A percentile compares a stretch with the other conserved stretches of the same genome.
Evolutionary conservation across 1,140 invertebrate genomes (phyloP).

Genomic region (Drosophila sulfurigaster): DNA sequence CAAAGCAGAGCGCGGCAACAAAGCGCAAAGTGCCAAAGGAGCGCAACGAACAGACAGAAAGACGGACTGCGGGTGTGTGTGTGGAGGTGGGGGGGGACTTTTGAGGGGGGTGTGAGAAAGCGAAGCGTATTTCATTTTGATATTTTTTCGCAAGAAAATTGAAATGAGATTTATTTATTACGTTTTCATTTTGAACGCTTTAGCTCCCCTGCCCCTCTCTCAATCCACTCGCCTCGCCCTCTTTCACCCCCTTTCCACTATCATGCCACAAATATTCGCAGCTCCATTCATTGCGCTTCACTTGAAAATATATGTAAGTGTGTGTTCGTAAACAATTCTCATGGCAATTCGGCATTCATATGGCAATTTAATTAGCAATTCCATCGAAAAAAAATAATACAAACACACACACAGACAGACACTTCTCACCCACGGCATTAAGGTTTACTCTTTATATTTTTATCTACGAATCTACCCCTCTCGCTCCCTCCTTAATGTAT

Average conservation of each 20-base stretch:
- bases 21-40: constrained; percentile 68
- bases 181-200: constrained; percentile 56
- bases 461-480: constrained; percentile 3
- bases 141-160: constrained; percentile 80
- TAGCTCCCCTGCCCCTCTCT: background rate
- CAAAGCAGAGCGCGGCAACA: constrained; percentile 64
- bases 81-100: background rate
- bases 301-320: constrained; percentile 53
- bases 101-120: constrained; percentile 61
- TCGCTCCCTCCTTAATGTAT: background rate
- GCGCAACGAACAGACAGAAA: constrained; percentile 20
- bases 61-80: background rate
- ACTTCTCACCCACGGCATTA: constrained; percentile 34
- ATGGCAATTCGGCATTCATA: constrained; percentile 61
- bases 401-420: background rate
- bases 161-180: constrained; percentile 83
- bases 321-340: constrained; percentile 58
- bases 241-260: constrained; percentile 2
- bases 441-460: constrained; percentile 13
- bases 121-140: constrained; percentile 81
- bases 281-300: constrained; percentile 58
- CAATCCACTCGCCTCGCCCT: constrained; percentile 1
- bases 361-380: constrained; percentile 80
- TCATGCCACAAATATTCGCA: constrained; percentile 47
- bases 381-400: constrained; percentile 57